phyloP scores from a whole-genome alignment of 2,113 vertebrate genomes.

The Trogon melanurus region DNA sequence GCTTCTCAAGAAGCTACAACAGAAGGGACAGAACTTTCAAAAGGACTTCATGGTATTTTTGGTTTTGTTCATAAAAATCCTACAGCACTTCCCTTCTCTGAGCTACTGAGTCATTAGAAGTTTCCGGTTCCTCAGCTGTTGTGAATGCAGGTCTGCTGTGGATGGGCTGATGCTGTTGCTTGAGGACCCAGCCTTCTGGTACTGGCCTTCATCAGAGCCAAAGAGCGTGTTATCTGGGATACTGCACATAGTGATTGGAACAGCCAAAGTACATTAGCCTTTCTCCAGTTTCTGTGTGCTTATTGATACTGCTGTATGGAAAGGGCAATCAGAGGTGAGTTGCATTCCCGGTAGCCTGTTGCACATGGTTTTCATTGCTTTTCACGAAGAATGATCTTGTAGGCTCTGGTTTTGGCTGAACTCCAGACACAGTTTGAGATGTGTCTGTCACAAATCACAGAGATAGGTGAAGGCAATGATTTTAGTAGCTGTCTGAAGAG shows the following conservation, averaged over 20 bases:
- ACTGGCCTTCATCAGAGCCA: not conserved
- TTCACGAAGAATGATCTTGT: not conserved
- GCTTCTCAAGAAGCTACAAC: not conserved
- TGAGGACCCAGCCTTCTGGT: not conserved
- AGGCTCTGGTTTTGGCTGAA: not conserved
- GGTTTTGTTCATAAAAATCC: not conserved
- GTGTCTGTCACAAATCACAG: not conserved
- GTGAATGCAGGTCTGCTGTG: not conserved
- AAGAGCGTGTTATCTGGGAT: not conserved
- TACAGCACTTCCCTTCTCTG: not conserved
- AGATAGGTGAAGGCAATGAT: not conserved
- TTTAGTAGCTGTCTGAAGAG: not conserved
- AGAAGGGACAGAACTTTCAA: not conserved
- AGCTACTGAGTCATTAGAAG: not conserved
- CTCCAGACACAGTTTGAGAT: not conserved
- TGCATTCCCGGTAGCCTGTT: not conserved
- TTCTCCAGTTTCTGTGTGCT: not conserved
- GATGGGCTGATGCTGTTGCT: not conserved
- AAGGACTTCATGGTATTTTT: not conserved
- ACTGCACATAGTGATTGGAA: not conserved
- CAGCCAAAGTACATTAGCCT: not conserved
- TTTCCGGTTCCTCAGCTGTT: not conserved
- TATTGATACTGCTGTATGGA: not conserved
- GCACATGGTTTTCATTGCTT: not conserved
- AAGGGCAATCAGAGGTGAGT: not conserved